These are phyloP conservation scores for Venustoraphidia nigricollis DNA, from an alignment of 2,888 invertebrate species.

Conservation along the genomic window DNA sequence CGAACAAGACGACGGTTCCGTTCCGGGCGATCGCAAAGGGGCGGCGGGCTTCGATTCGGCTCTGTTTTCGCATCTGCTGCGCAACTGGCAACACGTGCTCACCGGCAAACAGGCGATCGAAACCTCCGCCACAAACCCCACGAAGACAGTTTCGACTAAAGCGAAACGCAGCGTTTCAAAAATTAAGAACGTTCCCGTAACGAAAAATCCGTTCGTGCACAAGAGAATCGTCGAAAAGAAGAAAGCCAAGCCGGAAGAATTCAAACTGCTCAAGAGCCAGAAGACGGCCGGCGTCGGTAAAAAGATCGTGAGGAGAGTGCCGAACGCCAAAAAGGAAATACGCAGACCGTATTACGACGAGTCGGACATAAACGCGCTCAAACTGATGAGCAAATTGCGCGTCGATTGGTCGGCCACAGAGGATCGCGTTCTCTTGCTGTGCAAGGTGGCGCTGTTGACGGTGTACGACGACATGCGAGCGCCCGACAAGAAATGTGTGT, in stretches of 20 bases:
- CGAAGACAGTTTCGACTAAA: too few relatives aligned
- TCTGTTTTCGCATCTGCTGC: conserved; percentile 45
- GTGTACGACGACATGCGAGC: conserved; percentile 18
- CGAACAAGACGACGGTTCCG: conserved; percentile 34
- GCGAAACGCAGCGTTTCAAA: not conserved
- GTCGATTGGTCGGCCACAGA: conserved; percentile 52
- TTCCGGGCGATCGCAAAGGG: conserved; percentile 58
- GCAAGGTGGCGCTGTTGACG: conserved; percentile 40
- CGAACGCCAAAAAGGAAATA: too few relatives aligned
- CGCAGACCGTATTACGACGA: conserved; percentile 34
- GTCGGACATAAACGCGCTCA: conserved; percentile 44
- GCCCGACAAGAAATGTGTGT: conserved; percentile 15
- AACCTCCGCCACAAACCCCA: too few relatives aligned
- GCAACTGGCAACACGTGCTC: conserved; percentile 37
- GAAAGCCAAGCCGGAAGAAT: not conserved
- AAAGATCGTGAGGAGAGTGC: too few relatives aligned
- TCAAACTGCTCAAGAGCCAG: conserved; percentile 6
- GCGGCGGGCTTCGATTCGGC: conserved; percentile 59
- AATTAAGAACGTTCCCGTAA: conserved; percentile 1
- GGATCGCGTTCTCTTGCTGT: conserved; percentile 50
- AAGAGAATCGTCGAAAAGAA: not conserved
- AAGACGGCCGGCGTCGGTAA: not conserved
- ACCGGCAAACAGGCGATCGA: too few relatives aligned
- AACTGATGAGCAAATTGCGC: conserved; percentile 39
- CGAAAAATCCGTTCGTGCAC: not conserved